These are phyloP conservation scores for Caerostris extrusa DNA, from an alignment of 1,140 invertebrate species.

Conservation along the genomic window DNA sequence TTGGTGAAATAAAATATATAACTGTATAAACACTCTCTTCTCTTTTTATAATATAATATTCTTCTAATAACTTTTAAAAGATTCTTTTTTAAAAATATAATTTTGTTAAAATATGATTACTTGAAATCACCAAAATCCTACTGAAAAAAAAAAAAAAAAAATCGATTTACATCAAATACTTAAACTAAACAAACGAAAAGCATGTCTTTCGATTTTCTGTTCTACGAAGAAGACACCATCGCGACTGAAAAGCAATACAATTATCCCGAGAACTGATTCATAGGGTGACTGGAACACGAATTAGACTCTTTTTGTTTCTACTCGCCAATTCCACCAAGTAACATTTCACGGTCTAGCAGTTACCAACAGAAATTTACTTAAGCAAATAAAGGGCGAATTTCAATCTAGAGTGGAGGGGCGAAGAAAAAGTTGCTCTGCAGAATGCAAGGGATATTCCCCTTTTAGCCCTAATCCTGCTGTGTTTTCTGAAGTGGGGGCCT, in stretches of 20 bases:
- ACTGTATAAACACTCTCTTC: no score
- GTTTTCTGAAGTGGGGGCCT: slow-evolving; percentile 38
- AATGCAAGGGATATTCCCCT: slow-evolving; percentile 25
- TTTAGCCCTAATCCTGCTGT: slow-evolving; percentile 68
- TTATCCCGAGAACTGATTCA: neutral
- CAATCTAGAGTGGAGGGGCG: neutral
- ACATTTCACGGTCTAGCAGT: neutral
- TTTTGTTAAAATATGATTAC: no score
- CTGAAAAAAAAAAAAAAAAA: no score
- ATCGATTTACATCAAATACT: no score
- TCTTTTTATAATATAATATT: no score
- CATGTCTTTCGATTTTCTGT: no score
- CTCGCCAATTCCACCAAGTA: neutral
- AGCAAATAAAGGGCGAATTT: slow-evolving; percentile 60
- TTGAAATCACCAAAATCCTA: no score
- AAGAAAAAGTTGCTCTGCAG: neutral
- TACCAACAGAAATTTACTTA: slow-evolving; percentile 54
- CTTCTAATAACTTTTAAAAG: no score
- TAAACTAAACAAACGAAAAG: neutral
- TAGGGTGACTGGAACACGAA: slow-evolving; percentile 5
- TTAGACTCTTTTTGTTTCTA: neutral
- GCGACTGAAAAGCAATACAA: neutral
- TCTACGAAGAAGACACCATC: no score
- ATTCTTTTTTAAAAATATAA: no score
- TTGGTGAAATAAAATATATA: no score